A percentile compares a stretch with the other conserved stretches of the same genome.
Conservation (phyloP, 2,888 invertebrate genomes). For the Harpagoxenus sublaevis region DNA sequence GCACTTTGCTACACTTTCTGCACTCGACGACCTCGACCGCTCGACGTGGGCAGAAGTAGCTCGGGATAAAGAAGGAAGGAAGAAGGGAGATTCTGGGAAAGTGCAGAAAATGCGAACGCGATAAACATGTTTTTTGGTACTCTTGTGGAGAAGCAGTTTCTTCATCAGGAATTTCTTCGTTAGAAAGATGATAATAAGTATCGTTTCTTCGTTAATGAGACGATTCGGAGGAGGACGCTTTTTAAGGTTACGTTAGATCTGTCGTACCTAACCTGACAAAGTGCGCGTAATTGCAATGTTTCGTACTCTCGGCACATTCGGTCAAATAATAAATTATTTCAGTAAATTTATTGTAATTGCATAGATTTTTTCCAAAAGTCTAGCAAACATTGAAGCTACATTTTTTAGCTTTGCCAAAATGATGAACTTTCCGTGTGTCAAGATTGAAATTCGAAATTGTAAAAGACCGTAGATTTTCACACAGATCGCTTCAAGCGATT, state of each 20-base stretch:
- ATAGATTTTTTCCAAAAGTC: not conserved
- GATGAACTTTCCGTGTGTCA: not conserved
- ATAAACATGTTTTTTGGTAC: not conserved
- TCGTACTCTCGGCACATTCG: not conserved
- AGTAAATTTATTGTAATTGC: not conserved
- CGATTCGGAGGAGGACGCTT: not conserved
- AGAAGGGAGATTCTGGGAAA: not conserved
- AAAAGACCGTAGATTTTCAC: not conserved
- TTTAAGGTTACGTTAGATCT: slow-evolving; percentile 11
- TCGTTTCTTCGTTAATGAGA: not conserved
- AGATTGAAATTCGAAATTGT: not conserved
- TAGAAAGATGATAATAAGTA: not conserved
- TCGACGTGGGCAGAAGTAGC: not conserved
- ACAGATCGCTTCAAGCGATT: not conserved
- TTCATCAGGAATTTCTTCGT: not conserved
- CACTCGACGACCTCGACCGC: too few relatives aligned
- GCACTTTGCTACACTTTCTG: not conserved
- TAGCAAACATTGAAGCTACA: not conserved
- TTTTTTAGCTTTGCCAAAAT: not conserved
- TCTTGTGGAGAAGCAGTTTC: not conserved
- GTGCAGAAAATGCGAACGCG: not conserved
- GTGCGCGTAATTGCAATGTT: slow-evolving; percentile 8
- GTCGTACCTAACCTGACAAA: not conserved
- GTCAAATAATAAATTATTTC: not conserved
- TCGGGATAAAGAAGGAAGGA: not conserved